Evolutionary conservation across 2,888 invertebrate genomes (phyloP), one percentile per base, ranked within the genome.

Genomic region (Caenorhabditis japonica): DNA sequence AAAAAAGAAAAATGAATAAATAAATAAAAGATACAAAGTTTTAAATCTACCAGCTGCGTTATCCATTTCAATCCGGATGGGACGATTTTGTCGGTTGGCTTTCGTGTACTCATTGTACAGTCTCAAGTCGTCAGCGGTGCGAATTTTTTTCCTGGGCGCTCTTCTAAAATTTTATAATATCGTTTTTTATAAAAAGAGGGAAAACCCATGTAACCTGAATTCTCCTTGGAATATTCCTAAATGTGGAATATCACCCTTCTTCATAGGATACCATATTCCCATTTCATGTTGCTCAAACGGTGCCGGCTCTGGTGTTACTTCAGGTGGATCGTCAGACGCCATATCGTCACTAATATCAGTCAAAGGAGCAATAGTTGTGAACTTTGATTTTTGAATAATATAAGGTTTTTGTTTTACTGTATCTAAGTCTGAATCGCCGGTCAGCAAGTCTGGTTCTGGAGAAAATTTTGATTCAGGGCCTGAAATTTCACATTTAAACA

Each of bases 61-160:
- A 25, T 68, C 68, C 62, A 78, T 71, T 58, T 82, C 80, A 30
- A 84, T 77, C 8, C 80, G 49, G 2, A 82, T 61, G 8, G 82
- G 83, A 49, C 58, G 70, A 7, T 69, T 71, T 27, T 44, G 27
- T 10, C 78, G 76, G 47, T 83, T 83, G 10, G 73, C 59, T 55
- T 51, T 70, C 0, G 79, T 76, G 56, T 83, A 83, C 30, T 84
- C 81, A 19, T 59, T 46, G n/a, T 68, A 73, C 21, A 68, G 25
- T 5, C 75, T 17, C 2, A 30, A 12, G 5, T 74, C 62, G 47
- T 44, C 44, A 4, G 51, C 7, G 15, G 56, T 56, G 15, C 21
- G 19, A 12, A 62, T 27, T 33, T 23, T 27, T n/a, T 51, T 55
- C 3, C 51, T 7, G 23, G 71, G 71, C 1, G 71, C 23, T 27